Percentiles rank a stretch among this genome's conserved stretches.
phyloP scores from a whole-genome alignment of 1,140 invertebrate species.

The Rhopalosiphum maidis region DNA sequence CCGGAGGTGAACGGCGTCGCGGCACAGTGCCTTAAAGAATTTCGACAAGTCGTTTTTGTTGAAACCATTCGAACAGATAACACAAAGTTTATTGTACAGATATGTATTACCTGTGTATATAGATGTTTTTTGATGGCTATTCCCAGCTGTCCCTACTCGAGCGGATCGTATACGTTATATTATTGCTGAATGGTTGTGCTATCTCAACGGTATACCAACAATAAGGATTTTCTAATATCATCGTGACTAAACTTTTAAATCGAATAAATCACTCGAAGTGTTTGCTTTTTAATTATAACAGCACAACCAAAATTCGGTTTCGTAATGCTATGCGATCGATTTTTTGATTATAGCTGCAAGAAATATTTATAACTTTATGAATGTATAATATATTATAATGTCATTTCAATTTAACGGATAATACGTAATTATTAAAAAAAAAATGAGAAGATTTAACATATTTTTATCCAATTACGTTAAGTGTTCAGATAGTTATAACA shows the following conservation, averaged over 20 bases:
- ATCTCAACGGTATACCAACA: background rate
- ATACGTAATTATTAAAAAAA: background rate
- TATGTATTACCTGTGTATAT: too few relatives aligned
- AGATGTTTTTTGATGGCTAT: background rate
- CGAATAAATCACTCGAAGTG: background rate
- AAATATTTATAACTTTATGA: background rate
- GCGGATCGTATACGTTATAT: background rate
- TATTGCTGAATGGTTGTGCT: background rate
- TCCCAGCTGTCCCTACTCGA: background rate
- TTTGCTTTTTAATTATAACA: background rate
- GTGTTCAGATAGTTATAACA: background rate
- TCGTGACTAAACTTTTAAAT: background rate
- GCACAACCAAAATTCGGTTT: background rate
- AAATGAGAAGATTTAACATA: background rate
- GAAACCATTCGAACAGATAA: background rate
- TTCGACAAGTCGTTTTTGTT: background rate
- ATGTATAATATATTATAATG: background rate
- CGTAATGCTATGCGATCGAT: background rate
- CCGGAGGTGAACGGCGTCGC: background rate
- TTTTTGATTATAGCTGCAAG: background rate
- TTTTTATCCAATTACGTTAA: conserved; percentile 18
- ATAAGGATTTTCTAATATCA: background rate
- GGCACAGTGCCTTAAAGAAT: background rate
- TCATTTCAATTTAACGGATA: too few relatives aligned
- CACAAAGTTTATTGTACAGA: conserved; percentile 6